These are phyloP conservation scores for Sphinx pinastri DNA, from an alignment of 2,888 invertebrate genomes.

Conservation along the genomic window DNA sequence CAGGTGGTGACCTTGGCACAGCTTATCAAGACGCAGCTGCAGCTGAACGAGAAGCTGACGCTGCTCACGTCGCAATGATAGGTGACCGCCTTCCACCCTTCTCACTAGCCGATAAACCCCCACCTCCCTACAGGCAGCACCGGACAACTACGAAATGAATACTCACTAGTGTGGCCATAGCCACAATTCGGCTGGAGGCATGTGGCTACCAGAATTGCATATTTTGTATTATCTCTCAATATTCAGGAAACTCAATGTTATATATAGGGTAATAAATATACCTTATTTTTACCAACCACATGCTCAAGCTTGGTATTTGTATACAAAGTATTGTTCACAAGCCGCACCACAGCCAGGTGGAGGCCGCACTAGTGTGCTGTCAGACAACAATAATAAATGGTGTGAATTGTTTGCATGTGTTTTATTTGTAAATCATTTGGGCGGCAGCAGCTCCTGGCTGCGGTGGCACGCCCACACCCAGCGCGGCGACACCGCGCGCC, in stretches of 20 bases:
- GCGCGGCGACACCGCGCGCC: slow-evolving; percentile 68
- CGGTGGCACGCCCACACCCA: slow-evolving; percentile 86
- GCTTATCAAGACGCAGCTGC: slow-evolving; percentile 97
- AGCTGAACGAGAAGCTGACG: slow-evolving; percentile 97
- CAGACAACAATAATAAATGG: neutral
- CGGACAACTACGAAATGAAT: no score
- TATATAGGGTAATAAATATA: no score
- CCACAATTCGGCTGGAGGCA: no score
- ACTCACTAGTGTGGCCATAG: no score
- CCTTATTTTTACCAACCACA: no score
- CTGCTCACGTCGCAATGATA: slow-evolving; percentile 87
- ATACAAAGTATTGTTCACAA: neutral
- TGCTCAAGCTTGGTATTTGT: no score
- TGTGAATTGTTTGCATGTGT: neutral
- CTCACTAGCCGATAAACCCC: neutral
- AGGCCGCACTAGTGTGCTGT: no score
- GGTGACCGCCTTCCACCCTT: neutral
- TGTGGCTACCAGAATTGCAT: no score
- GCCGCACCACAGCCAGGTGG: neutral
- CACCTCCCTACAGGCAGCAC: no score
- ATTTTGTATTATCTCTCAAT: no score
- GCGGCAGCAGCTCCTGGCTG: slow-evolving; percentile 35
- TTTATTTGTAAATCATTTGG: slow-evolving; percentile 21
- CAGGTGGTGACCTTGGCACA: slow-evolving; percentile 94
- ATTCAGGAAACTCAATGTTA: no score